Evolutionary conservation across 2,888 invertebrate species (phyloP).

Genomic region (Hirtodrosophila trivittata): DNA sequence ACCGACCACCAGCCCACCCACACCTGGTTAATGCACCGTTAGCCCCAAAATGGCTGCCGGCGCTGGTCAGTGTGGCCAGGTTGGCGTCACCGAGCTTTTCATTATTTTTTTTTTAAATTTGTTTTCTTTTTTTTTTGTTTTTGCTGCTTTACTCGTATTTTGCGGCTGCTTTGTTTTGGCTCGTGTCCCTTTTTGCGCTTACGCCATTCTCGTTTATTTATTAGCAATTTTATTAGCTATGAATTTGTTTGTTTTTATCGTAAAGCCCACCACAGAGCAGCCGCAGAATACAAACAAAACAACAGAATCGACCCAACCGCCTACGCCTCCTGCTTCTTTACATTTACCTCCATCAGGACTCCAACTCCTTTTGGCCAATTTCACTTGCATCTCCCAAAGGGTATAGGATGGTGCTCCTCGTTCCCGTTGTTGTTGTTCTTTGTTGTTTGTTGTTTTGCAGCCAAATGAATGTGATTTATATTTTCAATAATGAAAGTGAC

Average conservation of each 20-base stretch:
- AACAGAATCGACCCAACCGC: constrained; percentile 25
- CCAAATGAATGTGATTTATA: constrained; percentile 78
- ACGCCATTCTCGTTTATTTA: constrained; percentile 80
- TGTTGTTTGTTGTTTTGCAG: constrained; percentile 43
- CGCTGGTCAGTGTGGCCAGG: constrained; percentile 77
- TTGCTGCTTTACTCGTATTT: constrained; percentile 27
- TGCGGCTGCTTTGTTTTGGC: constrained; percentile 76
- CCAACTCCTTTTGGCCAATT: constrained; percentile 11
- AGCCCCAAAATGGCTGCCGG: constrained; percentile 71
- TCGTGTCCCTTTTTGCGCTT: constrained; percentile 78
- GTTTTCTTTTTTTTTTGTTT: constrained; percentile 13
- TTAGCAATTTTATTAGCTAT: constrained; percentile 80
- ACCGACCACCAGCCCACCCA: constrained; percentile 25
- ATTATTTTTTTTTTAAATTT: constrained; percentile 41
- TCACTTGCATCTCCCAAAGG: constrained; percentile 59
- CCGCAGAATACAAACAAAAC: constrained; percentile 50
- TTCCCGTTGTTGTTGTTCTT: constrained; percentile 23
- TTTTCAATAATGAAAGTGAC: constrained; percentile 79
- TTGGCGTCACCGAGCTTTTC: constrained; percentile 69
- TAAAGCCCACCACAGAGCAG: constrained; percentile 52
- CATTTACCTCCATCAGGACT: neutral
- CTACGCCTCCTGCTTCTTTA: constrained; percentile 6
- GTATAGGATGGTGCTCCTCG: constrained; percentile 28
- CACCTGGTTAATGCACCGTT: constrained; percentile 72
- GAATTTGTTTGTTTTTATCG: constrained; percentile 80